Evolutionary conservation across 1,140 invertebrate genomes (phyloP).

Genomic region (Bombus waltoni): DNA sequence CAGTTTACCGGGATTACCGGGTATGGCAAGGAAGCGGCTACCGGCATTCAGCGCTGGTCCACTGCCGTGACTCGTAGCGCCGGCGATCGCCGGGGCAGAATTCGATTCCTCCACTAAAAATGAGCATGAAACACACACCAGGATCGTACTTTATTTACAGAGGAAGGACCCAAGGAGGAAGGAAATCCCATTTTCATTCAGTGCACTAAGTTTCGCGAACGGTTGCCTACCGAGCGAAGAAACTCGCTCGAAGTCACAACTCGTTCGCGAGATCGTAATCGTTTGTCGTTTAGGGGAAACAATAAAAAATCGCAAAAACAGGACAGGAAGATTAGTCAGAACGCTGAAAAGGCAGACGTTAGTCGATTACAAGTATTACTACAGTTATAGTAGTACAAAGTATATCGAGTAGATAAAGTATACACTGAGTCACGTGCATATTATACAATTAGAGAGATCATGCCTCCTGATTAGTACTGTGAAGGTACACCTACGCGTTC

Average conservation of each 20-base stretch:
- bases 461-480: conserved; percentile 52
- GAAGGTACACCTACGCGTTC: conserved; percentile 27
- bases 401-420: conserved; percentile 39
- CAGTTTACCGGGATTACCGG: conserved; percentile 81
- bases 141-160: conserved; percentile 66
- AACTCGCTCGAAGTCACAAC: neutral
- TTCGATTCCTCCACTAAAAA: conserved; percentile 84
- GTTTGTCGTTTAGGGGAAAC: neutral
- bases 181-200: too few relatives aligned
- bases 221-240: neutral
- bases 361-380: conserved; percentile 39
- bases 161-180: conserved; percentile 25
- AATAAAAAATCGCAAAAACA: neutral
- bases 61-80: conserved; percentile 75
- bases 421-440: conserved; percentile 60
- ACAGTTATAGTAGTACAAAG: conserved; percentile 29
- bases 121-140: conserved; percentile 75
- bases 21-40: conserved; percentile 89
- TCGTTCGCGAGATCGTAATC: neutral
- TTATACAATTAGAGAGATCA: conserved; percentile 55
- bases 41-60: conserved; percentile 82
- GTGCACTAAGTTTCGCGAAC: neutral
- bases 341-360: conserved; percentile 52
- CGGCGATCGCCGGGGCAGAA: conserved; percentile 80
- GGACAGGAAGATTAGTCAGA: conserved; percentile 21